Conservation (phyloP, 2,888 invertebrate genomes). For the Drosophila tripunctata region DNA sequence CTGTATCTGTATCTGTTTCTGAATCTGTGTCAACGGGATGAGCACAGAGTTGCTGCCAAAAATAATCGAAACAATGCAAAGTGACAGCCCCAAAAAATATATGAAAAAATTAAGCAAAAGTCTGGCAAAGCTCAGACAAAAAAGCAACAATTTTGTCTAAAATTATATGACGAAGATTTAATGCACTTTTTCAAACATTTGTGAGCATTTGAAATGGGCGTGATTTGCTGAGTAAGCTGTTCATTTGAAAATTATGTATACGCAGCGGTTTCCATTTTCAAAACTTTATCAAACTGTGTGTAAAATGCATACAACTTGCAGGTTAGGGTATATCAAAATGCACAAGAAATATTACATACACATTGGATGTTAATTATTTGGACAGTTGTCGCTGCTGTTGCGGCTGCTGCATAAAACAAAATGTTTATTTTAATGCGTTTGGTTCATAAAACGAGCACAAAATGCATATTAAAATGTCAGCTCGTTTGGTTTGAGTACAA, state of each 20-base stretch:
- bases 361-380: conserved; percentile 53
- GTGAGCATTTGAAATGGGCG: no score
- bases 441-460: conserved; percentile 56
- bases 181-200: conserved; percentile 26
- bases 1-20: no score
- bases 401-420: conserved; percentile 33
- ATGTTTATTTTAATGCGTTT: conserved; percentile 57
- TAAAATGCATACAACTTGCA: not conserved
- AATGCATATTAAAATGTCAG: conserved; percentile 71
- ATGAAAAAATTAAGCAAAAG: not conserved
- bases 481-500: conserved; percentile 4
- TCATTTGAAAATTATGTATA: no score
- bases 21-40: conserved; percentile 65
- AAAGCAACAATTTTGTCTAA: conserved; percentile 16
- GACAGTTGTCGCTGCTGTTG: conserved; percentile 42
- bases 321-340: not conserved
- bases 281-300: not conserved
- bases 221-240: no score
- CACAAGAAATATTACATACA: conserved; percentile 23
- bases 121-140: conserved; percentile 19
- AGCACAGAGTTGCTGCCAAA: conserved; percentile 44
- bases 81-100: conserved; percentile 33
- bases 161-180: not conserved
- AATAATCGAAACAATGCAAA: conserved; percentile 52
- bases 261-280: no score